phyloP scores from a whole-genome alignment of 2,888 invertebrate genomes.

The Monopis laevigella region DNA sequence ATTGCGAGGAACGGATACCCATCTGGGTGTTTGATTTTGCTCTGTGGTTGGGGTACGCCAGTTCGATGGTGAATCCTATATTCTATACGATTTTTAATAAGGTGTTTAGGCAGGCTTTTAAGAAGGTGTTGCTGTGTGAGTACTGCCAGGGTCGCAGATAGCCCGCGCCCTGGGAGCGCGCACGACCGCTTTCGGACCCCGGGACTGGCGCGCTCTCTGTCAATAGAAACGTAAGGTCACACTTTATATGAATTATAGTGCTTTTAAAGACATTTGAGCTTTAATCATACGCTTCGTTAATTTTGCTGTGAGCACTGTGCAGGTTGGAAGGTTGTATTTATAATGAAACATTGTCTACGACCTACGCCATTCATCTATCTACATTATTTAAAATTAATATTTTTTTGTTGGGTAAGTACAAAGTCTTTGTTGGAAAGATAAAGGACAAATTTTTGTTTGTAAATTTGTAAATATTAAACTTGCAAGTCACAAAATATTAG shows the following conservation, averaged over 20 bases:
- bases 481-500: no score
- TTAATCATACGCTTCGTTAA: not conserved
- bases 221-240: constrained; percentile 44
- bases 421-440: no score
- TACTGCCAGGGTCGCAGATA: constrained; percentile 67
- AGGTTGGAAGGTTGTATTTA: no score
- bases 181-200: constrained; percentile 53
- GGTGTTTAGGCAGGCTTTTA: constrained; percentile 90
- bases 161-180: constrained; percentile 64
- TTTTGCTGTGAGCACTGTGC: not conserved
- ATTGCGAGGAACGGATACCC: constrained; percentile 79
- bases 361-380: no score
- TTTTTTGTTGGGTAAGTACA: no score
- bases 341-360: no score
- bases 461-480: no score
- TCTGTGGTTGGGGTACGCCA: constrained; percentile 93
- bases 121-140: constrained; percentile 83
- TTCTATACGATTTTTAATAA: constrained; percentile 97
- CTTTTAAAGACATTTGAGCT: not conserved
- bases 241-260: constrained; percentile 35
- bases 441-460: no score
- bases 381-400: no score
- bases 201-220: constrained; percentile 59
- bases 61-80: constrained; percentile 94
- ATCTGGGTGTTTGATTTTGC: constrained; percentile 87